Evolutionary conservation across 53 echinoderm and acorn worm species (phyloP).

Genomic region (Echinarachnius parma): DNA sequence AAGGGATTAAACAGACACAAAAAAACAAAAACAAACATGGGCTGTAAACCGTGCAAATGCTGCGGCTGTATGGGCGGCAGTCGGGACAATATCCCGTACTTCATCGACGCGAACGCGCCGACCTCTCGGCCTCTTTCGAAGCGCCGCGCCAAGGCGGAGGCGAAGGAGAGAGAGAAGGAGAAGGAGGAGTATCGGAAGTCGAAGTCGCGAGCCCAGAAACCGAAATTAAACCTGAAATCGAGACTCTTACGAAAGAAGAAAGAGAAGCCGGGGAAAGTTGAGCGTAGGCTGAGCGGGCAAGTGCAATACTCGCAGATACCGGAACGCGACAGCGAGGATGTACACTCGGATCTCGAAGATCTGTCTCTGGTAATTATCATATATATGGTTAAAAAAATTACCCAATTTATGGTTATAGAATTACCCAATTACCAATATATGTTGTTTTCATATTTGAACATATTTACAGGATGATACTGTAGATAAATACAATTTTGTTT

Average conservation of each 20-base stretch:
- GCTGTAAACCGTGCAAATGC: constrained; percentile 62
- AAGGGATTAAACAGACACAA: too few relatives aligned
- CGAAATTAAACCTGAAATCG: constrained; percentile 30
- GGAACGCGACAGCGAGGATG: constrained; percentile 78
- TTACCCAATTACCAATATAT: too few relatives aligned
- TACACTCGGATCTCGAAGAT: constrained; percentile 60
- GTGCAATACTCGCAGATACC: constrained; percentile 93
- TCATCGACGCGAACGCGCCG: constrained; percentile 65
- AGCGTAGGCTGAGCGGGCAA: constrained; percentile 38
- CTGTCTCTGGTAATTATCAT: constrained; percentile 39
- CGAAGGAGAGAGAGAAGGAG: constrained; percentile 33
- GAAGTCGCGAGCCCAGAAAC: constrained; percentile 6
- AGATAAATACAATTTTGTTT: too few relatives aligned
- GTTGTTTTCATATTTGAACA: too few relatives aligned
- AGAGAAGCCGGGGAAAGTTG: constrained; percentile 11
- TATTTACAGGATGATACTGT: too few relatives aligned
- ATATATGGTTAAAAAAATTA: too few relatives aligned
- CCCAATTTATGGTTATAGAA: too few relatives aligned
- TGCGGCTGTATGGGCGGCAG: constrained; percentile 79
- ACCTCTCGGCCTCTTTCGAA: constrained; percentile 48
- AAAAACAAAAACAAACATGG: constrained; percentile 27
- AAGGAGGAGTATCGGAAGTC: constrained; percentile 36
- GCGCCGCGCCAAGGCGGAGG: constrained; percentile 24
- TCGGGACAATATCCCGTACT: constrained; percentile 79
- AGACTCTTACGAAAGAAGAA: constrained; percentile 35